Base-by-base conservation (phyloP, 2,888 invertebrate genomes). In the Trypoxylon attenuatum region DNA sequence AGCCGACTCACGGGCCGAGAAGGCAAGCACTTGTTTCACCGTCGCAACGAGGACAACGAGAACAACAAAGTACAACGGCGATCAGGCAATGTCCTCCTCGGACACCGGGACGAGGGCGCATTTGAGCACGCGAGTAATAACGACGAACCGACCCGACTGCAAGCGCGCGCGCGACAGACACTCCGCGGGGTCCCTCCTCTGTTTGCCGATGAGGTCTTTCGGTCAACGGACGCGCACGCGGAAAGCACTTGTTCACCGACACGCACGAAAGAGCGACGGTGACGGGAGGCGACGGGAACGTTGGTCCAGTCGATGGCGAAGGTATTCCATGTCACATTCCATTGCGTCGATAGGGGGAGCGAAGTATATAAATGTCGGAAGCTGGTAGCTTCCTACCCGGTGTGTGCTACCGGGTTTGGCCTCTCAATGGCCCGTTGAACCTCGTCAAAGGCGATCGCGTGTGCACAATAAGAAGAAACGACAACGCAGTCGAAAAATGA, bases 341-440 rank as follows among this genome's bases (percentile, higher is more conserved):
- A n/a, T n/a, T n/a, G n/a, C n/a, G n/a, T n/a, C n/a, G n/a, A n/a
- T n/a, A 33, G 33, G 33, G 33, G 33, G 10, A 10, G 10, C 33
- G 33, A 33, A 33, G 10, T 13, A 33, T 59, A n/a, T n/a, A n/a
- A n/a, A n/a, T n/a, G 69, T 29, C 54, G 52, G 27, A 27, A 52
- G 59, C 29, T 50, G 38, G 25, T 39, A 58, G 27, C 43, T 55
- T 70, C 83, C 83, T 82, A 82, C 82, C 82, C 83, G 75, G 72
- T 76, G 63, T 60, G 74, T 33, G 3, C 4, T 4, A 33, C 73
- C 73, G 76, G 73, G 62, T 69, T 73, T 71, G 79, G 80, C 75
- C 82, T 77, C 82, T 66, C 62, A 64, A 63, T 70, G 68, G 71
- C 79, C 79, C 69, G 65, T 71, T 74, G 66, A 62, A 64, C 27